Percentiles rank a stretch among this genome's conserved stretches.
Evolutionary conservation across 2,888 invertebrate species (phyloP).

Genomic region (Andrena flavipes): DNA sequence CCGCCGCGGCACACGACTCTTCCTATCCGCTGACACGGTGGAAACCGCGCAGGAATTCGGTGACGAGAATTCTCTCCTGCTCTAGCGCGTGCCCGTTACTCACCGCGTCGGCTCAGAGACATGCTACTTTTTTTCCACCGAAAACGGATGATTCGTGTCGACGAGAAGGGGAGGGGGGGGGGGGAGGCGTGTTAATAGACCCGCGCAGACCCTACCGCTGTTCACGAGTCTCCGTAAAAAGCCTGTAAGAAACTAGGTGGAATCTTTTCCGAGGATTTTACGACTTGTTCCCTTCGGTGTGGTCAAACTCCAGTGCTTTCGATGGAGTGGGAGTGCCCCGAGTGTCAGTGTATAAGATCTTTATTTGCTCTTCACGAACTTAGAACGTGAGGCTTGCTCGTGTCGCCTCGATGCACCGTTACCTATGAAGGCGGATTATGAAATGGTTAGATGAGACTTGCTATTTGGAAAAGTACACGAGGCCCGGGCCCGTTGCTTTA

Average conservation of each 20-base stretch:
- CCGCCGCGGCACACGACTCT: slow-evolving; percentile 25
- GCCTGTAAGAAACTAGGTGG: slow-evolving; percentile 14
- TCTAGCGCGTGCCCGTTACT: slow-evolving; percentile 53
- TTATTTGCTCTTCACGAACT: slow-evolving; percentile 44
- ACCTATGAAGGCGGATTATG: background rate
- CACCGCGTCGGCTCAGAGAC: background rate
- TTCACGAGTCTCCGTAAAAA: slow-evolving; percentile 66
- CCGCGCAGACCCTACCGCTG: slow-evolving; percentile 39
- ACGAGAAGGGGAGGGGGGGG: slow-evolving; percentile 34
- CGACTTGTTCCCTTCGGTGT: slow-evolving; percentile 51
- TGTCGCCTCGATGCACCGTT: background rate
- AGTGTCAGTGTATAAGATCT: slow-evolving; percentile 37
- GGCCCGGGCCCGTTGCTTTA: too few relatives aligned
- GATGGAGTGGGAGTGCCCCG: background rate
- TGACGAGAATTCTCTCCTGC: slow-evolving; percentile 12
- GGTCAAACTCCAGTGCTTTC: slow-evolving; percentile 22
- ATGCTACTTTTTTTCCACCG: slow-evolving; percentile 42
- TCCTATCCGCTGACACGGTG: background rate
- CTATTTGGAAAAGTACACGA: too few relatives aligned
- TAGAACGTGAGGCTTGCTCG: slow-evolving; percentile 26
- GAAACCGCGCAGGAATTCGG: slow-evolving; percentile 16
- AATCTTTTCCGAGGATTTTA: slow-evolving; percentile 58
- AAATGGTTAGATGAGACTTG: too few relatives aligned
- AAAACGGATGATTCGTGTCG: slow-evolving; percentile 65
- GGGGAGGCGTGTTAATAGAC: slow-evolving; percentile 62